Evolutionary conservation across 2,797 vertebrate genomes (phyloP), one percentile per base, ranked within the genome.

Genomic region (Triplophysa bombifrons): DNA sequence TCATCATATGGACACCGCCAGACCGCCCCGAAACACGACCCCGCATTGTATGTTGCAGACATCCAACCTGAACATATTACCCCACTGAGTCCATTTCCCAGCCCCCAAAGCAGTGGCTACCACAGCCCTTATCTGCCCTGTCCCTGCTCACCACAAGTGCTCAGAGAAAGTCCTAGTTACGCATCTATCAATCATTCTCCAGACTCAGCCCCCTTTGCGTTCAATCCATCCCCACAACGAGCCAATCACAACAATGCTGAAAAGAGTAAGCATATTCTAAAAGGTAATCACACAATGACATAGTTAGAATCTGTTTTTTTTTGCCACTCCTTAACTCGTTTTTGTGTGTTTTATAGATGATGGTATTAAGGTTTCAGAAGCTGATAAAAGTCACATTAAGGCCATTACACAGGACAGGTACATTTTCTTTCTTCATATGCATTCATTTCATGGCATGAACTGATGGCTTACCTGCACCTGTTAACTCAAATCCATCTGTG

Each of bases 51-150:
- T 75, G 77, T 84, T 71, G 75, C 86, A 2, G 88, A 88, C 20
- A 80, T 88, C 58, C 92, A 60, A 16, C 93, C 88, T 80, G 92
- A 60, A 3, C 53, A 72, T 72, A 30, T 72, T 41, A 53, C 46
- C 58, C 86, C 82, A 44, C 60, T 68, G 51, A 86, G 82, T 81
- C 76, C 83, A 66, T 93, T 88, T 84, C 85, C 91, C 69, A 91
- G 89, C 16, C 85, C 92, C 13, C 85, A 93, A 58, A 93, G 92
- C 86, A 93, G 93, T 61, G 92, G 92, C 16, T 93, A 93, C 86
- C 88, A 93, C 85, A 91, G 92, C 3, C 93, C 93, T 69, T 87
- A 87, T 34, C 86, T 84, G n/a, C 89, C 88, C 61, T 95, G 91
- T 77, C 90, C 93, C 58, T 94, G 92, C 84, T 91, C 93, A 78